phyloP scores from a whole-genome alignment of 2,113 vertebrate genomes.

The Cololabis saira region DNA sequence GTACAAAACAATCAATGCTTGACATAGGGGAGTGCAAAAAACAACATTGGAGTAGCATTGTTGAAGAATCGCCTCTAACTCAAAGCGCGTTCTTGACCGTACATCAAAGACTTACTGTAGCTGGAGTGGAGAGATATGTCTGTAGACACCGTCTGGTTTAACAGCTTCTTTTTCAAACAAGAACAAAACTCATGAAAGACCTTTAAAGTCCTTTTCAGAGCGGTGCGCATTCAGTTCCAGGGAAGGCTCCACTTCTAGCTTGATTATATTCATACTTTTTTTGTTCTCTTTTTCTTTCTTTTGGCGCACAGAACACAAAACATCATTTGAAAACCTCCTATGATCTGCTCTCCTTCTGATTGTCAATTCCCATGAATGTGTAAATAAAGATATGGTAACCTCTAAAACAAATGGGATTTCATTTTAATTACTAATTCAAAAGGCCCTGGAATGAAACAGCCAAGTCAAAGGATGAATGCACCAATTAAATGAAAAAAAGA shows the following conservation, averaged over 20 bases:
- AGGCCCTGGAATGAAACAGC: constrained; percentile 9
- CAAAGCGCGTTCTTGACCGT: constrained; percentile 25
- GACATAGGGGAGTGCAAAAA: constrained; percentile 13
- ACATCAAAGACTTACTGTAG: constrained; percentile 10
- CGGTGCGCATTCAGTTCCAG: constrained; percentile 3
- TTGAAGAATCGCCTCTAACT: constrained; percentile 20
- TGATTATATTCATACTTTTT: constrained; percentile 37
- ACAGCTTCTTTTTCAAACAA: constrained; percentile 56
- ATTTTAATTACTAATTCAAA: constrained; percentile 18
- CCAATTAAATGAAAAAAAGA: constrained; percentile 10
- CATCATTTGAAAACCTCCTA: constrained; percentile 23
- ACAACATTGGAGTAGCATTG: constrained; percentile 7
- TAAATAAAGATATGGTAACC: constrained; percentile 21
- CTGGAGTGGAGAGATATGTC: constrained; percentile 52
- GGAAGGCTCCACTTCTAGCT: constrained; percentile 25
- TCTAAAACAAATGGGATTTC: constrained; percentile 17
- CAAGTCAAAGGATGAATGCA: constrained; percentile 23
- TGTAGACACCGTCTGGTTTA: constrained; percentile 15
- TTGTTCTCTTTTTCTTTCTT: constrained; percentile 25
- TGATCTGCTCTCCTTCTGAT: constrained; percentile 39
- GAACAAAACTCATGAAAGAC: constrained; percentile 33
- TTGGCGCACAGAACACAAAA: constrained; percentile 27
- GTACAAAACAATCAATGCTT: constrained; percentile 34
- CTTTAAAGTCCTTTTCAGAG: constrained; percentile 41
- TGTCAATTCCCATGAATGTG: constrained; percentile 30